Percentiles rank a stretch among this genome's conserved stretches.
These are phyloP conservation scores for Phoeniculus purpureus DNA, from an alignment of 2,797 vertebrate genomes.

Conservation along the genomic window DNA sequence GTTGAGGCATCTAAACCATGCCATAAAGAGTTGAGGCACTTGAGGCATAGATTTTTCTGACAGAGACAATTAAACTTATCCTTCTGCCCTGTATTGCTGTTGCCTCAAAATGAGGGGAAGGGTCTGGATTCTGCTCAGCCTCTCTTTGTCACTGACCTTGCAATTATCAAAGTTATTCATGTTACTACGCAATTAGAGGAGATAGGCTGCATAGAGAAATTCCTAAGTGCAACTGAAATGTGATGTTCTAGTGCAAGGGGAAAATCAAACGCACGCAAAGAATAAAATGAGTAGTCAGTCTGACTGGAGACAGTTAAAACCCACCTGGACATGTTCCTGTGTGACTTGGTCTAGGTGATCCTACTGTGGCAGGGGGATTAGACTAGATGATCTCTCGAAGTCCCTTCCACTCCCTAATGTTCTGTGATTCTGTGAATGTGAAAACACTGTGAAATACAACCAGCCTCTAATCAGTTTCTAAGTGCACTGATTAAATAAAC, in stretches of 20 bases:
- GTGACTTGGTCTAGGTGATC: too few relatives aligned
- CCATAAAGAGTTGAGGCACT: not conserved
- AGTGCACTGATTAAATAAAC: not conserved
- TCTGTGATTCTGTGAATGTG: too few relatives aligned
- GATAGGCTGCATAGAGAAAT: not conserved
- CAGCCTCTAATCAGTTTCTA: not conserved
- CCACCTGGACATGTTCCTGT: too few relatives aligned
- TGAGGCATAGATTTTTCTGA: not conserved
- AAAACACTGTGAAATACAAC: not conserved
- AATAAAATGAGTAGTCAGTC: not conserved
- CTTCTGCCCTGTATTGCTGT: not conserved
- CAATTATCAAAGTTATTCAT: not conserved
- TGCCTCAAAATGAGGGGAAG: not conserved
- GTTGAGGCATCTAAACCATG: not conserved
- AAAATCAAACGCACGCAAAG: not conserved
- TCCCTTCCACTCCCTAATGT: too few relatives aligned
- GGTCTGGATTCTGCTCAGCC: not conserved
- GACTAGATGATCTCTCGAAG: too few relatives aligned
- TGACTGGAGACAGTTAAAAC: too few relatives aligned
- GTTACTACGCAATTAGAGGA: not conserved
- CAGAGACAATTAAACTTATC: not conserved
- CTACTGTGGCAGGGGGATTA: too few relatives aligned
- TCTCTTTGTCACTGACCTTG: not conserved
- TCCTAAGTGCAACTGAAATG: not conserved
- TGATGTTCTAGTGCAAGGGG: not conserved